phyloP scores from a whole-genome alignment of 2,888 invertebrate species.

The Pomacea canaliculata region DNA sequence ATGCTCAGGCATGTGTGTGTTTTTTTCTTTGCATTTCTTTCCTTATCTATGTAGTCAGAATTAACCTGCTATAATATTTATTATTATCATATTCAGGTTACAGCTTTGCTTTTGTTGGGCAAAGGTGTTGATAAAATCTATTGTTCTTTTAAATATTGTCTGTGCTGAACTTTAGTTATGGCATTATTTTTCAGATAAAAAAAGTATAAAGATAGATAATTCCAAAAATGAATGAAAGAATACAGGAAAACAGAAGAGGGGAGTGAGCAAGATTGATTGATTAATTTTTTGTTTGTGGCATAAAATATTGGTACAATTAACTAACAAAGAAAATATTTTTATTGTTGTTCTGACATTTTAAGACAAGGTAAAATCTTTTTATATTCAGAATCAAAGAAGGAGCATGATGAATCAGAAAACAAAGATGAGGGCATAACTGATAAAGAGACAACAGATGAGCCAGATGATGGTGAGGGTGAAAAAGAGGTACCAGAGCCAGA shows the following conservation, averaged over 20 bases:
- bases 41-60: background rate
- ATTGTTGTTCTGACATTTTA: too few relatives aligned
- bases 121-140: background rate
- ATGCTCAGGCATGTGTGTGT: constrained; percentile 12
- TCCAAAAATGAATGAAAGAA: too few relatives aligned
- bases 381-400: background rate
- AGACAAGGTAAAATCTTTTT: too few relatives aligned
- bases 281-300: too few relatives aligned
- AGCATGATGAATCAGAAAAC: background rate
- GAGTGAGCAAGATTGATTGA: too few relatives aligned
- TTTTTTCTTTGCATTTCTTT: too few relatives aligned
- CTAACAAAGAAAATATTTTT: too few relatives aligned
- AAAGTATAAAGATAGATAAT: too few relatives aligned
- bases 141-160: background rate
- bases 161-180: too few relatives aligned
- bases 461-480: background rate
- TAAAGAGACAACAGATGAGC: background rate
- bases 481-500: background rate
- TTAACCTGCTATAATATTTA: background rate
- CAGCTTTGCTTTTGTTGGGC: background rate
- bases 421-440: background rate
- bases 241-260: too few relatives aligned
- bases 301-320: too few relatives aligned
- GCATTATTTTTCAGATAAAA: too few relatives aligned
- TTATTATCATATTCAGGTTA: background rate